Conservation (phyloP, 2,113 vertebrate genomes). For the Parotia lawesii region DNA sequence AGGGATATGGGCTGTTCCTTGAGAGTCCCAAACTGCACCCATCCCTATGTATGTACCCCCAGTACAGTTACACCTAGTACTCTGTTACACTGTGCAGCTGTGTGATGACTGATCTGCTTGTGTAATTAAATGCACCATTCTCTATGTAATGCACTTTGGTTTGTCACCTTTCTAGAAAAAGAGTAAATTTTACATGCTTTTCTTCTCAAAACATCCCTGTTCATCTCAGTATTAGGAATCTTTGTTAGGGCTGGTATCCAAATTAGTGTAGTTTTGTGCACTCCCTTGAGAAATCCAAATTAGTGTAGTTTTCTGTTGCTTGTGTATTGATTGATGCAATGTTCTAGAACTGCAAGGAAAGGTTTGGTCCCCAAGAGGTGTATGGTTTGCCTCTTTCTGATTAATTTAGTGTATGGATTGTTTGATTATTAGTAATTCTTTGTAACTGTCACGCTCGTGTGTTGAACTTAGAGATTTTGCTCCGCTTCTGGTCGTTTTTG, state of each 20-base stretch:
- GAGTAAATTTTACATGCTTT: not conserved
- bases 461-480: not conserved
- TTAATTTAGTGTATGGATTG: not conserved
- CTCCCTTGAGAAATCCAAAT: not conserved
- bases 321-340: fast-evolving
- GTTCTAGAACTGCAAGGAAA: not conserved
- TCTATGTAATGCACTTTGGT: not conserved
- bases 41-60: fast-evolving
- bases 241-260: not conserved
- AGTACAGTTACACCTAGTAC: not conserved
- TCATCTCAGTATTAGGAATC: not conserved
- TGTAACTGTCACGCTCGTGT: not conserved
- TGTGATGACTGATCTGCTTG: not conserved
- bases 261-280: not conserved
- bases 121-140: not conserved
- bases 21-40: not conserved
- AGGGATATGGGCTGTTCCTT: not conserved
- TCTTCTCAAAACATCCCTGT: not conserved
- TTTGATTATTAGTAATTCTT: not conserved
- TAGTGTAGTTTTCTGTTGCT: not conserved
- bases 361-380: not conserved
- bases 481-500: not conserved
- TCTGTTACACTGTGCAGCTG: not conserved
- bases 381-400: not conserved
- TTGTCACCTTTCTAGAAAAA: not conserved